Percentiles rank a stretch among this genome's conserved stretches.
phyloP scores from a whole-genome alignment of 2,888 invertebrate genomes.

The Drosophila demipolita region DNA sequence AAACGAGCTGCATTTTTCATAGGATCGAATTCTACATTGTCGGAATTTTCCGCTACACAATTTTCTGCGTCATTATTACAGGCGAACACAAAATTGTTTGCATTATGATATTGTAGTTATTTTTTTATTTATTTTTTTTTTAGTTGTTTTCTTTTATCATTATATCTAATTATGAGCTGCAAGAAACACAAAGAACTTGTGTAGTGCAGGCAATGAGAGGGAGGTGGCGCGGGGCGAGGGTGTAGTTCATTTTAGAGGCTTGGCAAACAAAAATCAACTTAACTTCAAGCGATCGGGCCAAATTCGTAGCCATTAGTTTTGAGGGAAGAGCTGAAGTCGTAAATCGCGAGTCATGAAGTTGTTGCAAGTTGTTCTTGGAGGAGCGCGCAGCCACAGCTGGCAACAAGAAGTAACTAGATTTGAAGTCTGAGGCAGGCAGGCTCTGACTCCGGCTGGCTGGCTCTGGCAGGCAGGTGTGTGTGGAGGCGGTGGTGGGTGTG shows the following conservation, averaged over 20 bases:
- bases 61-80: constrained; percentile 67
- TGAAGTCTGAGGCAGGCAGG: constrained; percentile 21
- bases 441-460: constrained; percentile 1
- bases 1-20: constrained; percentile 41
- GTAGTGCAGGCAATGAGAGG: background rate
- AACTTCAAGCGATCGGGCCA: constrained; percentile 30
- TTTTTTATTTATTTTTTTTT: background rate
- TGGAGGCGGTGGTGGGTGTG: constrained; percentile 57
- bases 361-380: constrained; percentile 31
- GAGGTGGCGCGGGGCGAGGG: background rate
- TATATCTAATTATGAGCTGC: constrained; percentile 73
- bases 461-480: constrained; percentile 24
- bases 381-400: constrained; percentile 9
- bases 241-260: constrained; percentile 52
- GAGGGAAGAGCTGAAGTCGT: constrained; percentile 15
- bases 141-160: constrained; percentile 57
- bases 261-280: constrained; percentile 59
- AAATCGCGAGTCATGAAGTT: constrained; percentile 24
- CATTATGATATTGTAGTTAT: constrained; percentile 53
- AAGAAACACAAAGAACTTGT: constrained; percentile 51
- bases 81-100: constrained; percentile 66
- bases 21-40: constrained; percentile 27
- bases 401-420: constrained; percentile 24
- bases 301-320: constrained; percentile 46
- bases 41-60: constrained; percentile 54